Evolutionary conservation across 2,888 invertebrate species (phyloP).

Genomic region (Athetis lepigone): DNA sequence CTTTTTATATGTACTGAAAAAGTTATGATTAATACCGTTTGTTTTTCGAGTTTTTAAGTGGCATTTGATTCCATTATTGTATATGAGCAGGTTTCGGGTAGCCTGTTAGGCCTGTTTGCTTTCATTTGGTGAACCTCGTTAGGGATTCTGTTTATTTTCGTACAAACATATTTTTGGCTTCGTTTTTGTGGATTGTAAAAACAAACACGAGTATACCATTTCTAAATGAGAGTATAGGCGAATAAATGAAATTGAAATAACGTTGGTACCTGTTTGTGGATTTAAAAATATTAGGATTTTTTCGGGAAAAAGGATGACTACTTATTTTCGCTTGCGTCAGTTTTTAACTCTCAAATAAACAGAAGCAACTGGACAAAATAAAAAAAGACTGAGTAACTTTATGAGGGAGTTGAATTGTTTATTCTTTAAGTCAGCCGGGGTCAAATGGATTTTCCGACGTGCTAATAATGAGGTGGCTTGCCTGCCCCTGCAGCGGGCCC

Average conservation of each 20-base stretch:
- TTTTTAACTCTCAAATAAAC: constrained; percentile 5
- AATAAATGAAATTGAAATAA: constrained; percentile 38
- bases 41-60: constrained; percentile 59
- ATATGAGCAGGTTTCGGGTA: constrained; percentile 51
- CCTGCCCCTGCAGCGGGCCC: constrained; percentile 70
- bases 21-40: constrained; percentile 64
- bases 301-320: not conserved
- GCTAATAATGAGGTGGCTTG: constrained; percentile 82
- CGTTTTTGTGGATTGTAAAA: constrained; percentile 42
- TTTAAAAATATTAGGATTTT: constrained; percentile 15
- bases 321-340: constrained; percentile 10
- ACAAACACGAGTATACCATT: constrained; percentile 39
- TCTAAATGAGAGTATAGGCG: constrained; percentile 22
- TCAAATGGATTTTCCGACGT: constrained; percentile 77
- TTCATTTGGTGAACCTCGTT: constrained; percentile 50
- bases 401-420: constrained; percentile 51
- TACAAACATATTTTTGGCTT: constrained; percentile 34
- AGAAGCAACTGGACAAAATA: constrained; percentile 3
- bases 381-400: constrained; percentile 28
- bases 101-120: constrained; percentile 57
- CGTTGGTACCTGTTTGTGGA: constrained; percentile 22
- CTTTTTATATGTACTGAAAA: constrained; percentile 62
- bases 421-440: constrained; percentile 66
- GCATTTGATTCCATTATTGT: constrained; percentile 64
- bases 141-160: constrained; percentile 47